Evolutionary conservation across 2,113 vertebrate genomes (phyloP).

Genomic region (Miniopterus natalensis): DNA sequence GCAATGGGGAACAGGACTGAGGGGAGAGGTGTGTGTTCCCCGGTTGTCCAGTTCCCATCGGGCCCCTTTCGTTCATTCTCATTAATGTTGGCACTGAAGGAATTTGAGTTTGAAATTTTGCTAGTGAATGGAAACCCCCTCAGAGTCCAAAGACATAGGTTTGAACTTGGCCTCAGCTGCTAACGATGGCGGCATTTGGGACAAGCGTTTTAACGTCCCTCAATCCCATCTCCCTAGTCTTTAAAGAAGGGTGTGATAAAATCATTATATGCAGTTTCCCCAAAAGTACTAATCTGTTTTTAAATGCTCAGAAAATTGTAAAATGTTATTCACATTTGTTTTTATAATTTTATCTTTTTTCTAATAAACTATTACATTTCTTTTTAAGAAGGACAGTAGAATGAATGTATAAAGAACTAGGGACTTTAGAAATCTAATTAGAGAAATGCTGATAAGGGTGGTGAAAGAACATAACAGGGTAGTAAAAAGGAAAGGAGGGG

Average conservation of each 20-base stretch:
- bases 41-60: neutral
- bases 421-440: neutral
- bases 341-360: neutral
- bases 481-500: neutral
- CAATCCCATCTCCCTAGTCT: neutral
- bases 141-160: neutral
- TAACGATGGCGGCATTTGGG: neutral
- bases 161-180: neutral
- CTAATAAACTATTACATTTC: neutral
- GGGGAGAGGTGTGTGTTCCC: accelerated
- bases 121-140: neutral
- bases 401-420: neutral
- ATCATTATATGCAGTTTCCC: neutral
- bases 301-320: neutral
- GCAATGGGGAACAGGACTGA: accelerated
- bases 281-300: neutral
- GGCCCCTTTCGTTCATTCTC: neutral
- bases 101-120: neutral
- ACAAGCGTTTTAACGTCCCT: neutral
- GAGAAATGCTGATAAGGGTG: neutral
- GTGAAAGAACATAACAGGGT: neutral
- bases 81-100: neutral
- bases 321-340: neutral
- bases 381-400: neutral
- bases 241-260: neutral